Conservation (phyloP, 2,113 vertebrate genomes). For the Strigops habroptila region DNA sequence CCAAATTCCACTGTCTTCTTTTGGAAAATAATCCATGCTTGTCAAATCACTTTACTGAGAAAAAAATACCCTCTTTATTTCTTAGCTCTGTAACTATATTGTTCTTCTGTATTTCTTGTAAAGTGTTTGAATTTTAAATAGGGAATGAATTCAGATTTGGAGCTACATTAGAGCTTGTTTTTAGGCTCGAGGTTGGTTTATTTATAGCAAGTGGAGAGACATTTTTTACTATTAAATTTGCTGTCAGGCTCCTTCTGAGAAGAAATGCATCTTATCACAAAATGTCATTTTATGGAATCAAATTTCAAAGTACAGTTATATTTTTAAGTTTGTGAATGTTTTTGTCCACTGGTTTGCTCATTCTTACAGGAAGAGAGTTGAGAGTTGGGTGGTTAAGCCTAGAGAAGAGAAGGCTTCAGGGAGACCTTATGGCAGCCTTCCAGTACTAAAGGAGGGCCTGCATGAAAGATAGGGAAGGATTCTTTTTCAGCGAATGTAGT, state of each 20-base stretch:
- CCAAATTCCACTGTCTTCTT: background rate
- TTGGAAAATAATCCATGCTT: background rate
- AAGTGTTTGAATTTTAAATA: background rate
- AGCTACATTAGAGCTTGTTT: background rate
- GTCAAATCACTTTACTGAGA: background rate
- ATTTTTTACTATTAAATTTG: background rate
- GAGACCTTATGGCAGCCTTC: background rate
- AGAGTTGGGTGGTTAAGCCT: background rate
- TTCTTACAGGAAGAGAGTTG: background rate
- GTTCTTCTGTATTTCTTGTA: background rate
- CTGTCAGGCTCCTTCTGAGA: background rate
- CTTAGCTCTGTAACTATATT: background rate
- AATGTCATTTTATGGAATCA: background rate
- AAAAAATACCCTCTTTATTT: background rate
- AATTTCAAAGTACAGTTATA: background rate
- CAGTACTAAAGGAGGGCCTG: background rate
- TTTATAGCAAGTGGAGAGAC: background rate
- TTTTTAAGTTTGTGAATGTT: background rate
- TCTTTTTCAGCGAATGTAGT: background rate
- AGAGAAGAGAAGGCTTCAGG: background rate
- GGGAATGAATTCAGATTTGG: background rate
- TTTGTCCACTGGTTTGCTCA: background rate
- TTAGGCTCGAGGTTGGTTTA: background rate
- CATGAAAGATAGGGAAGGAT: background rate
- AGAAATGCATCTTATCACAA: background rate